Base-by-base conservation (phyloP, 2,113 vertebrate species). In the Perca flavescens region DNA sequence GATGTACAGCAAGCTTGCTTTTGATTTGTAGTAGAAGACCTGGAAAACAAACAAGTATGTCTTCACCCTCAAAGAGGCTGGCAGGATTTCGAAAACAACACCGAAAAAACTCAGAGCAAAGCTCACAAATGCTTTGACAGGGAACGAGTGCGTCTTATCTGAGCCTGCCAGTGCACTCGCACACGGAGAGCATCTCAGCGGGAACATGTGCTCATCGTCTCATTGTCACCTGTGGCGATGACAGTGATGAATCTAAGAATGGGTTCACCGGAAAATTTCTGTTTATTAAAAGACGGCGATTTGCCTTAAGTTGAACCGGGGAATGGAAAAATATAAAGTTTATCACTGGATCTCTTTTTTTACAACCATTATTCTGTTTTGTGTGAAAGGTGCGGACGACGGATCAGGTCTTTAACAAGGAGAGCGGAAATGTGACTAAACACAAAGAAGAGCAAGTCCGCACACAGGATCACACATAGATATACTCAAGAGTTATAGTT, bases 241-340 rank as follows among this genome's bases (percentile, higher is more conserved):
- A 92, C 86, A 75, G 9, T 75, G 88, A 90, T 46, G 9, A 73
- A 91, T 82, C 67, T 3, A 19, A 54, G 50, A 63, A 15, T n/a
- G 5, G 77, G 58, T 36, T 74, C 82, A 43, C 68, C 21, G 84
- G 85, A 92, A 92, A 85, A 85, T 5, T 11, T 78, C 65, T 84
- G 93, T 94, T 94, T 92, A 90, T 75, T 17, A 68, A 83, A 91
- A 92, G 71, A 77, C 25, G 79, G 86, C 92, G 90, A 91, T 87
- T 80, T 89, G 70, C 68, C 74, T 70, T 17, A 91, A 90, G 86
- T 85, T 73, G 65, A 85, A 85, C 71, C 40, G 40, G 6, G 83
- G 84, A 89, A 83, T 49, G 86, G 88, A 91, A 90, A 31, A 84
- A 83, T 25, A 77, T 81, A 65, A 50, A 76, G 91, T 94, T 86